Percentiles rank a stretch among this genome's conserved stretches.
Conservation (phyloP, 2,888 invertebrate species). For the Sympetrum striolatum region DNA sequence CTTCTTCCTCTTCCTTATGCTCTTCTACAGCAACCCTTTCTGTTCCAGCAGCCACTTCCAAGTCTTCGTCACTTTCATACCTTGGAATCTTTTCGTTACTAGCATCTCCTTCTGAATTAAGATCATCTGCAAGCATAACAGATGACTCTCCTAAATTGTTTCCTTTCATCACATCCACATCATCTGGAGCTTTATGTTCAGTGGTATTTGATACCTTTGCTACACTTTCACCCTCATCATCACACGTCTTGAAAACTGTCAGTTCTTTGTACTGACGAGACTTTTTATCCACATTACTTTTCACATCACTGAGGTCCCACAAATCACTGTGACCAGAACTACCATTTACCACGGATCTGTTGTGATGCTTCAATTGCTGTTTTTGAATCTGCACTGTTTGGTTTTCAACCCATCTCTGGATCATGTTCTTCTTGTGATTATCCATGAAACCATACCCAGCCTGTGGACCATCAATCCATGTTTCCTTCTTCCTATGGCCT, state of each 20-base stretch:
- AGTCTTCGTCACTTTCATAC: slow-evolving; percentile 23
- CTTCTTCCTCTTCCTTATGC: slow-evolving; percentile 61
- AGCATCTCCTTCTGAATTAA: not conserved
- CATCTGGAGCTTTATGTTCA: slow-evolving; percentile 44
- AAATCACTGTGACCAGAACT: slow-evolving; percentile 47
- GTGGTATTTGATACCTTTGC: slow-evolving; percentile 16
- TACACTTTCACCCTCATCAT: slow-evolving; percentile 59
- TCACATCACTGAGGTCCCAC: slow-evolving; percentile 59
- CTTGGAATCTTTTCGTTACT: not conserved
- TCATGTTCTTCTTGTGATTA: slow-evolving; percentile 91
- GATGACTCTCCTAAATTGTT: slow-evolving; percentile 6
- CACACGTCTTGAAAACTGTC: slow-evolving; percentile 70
- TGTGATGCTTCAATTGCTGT: slow-evolving; percentile 55
- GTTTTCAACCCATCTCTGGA: slow-evolving; percentile 91
- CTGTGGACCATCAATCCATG: slow-evolving; percentile 96
- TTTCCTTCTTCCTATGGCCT: slow-evolving; percentile 82
- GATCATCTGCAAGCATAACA: slow-evolving; percentile 3
- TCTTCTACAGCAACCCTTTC: slow-evolving; percentile 3
- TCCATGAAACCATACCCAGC: slow-evolving; percentile 90
- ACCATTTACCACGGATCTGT: slow-evolving; percentile 59
- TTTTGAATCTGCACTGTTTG: slow-evolving; percentile 81
- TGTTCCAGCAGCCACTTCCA: slow-evolving; percentile 13
- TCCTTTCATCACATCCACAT: not conserved
- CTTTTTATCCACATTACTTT: slow-evolving; percentile 59
- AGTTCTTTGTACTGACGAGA: slow-evolving; percentile 62